These are phyloP conservation scores for Sarotherodon lohbergeri DNA, from an alignment of 2,113 vertebrate species.

Conservation along the genomic window DNA sequence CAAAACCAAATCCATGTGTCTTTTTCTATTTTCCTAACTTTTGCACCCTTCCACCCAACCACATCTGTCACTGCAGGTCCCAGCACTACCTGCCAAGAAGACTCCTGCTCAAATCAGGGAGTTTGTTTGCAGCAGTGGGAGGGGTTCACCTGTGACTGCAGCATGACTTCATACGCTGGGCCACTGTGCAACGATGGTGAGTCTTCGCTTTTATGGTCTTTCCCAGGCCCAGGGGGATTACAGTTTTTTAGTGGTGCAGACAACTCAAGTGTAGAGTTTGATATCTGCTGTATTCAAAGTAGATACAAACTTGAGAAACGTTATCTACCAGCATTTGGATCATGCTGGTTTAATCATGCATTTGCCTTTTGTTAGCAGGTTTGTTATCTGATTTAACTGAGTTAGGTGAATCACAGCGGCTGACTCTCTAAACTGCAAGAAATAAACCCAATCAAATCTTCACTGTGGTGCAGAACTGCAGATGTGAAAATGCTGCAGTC, in stretches of 20 bases:
- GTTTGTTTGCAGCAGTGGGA: slow-evolving; percentile 99
- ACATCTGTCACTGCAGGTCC: slow-evolving; percentile 77
- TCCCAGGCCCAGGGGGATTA: background rate
- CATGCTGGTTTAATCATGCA: background rate
- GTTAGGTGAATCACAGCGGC: background rate
- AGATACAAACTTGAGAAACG: background rate
- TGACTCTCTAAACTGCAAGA: background rate
- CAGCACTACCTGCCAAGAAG: slow-evolving; percentile 97
- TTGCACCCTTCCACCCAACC: background rate
- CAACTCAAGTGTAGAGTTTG: background rate
- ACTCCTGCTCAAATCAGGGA: slow-evolving; percentile 96
- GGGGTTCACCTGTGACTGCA: slow-evolving; percentile 97
- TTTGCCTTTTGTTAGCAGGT: background rate
- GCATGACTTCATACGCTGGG: slow-evolving; percentile 96
- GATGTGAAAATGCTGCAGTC: background rate
- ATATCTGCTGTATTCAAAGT: background rate
- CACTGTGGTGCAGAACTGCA: background rate
- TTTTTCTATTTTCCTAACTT: background rate
- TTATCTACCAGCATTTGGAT: background rate
- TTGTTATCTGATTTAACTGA: background rate
- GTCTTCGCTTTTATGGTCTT: slow-evolving; percentile 14
- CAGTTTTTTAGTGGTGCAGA: background rate
- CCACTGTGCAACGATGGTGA: slow-evolving; percentile 96
- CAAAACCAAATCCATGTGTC: background rate
- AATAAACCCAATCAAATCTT: background rate